Evolutionary conservation across 1,140 invertebrate species (phyloP).

Genomic region (Meloidogyne floridensis): DNA sequence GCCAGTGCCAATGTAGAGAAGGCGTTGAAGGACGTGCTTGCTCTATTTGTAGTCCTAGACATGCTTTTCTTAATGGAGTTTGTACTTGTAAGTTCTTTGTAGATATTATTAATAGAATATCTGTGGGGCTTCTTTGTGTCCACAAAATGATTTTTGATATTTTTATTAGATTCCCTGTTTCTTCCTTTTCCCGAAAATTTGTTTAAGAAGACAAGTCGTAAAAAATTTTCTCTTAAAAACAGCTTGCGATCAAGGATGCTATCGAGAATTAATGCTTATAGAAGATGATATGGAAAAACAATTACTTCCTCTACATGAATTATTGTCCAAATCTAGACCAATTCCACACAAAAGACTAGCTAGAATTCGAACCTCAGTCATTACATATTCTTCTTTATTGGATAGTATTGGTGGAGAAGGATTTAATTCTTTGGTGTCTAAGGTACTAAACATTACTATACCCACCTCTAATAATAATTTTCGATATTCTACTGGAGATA

Average conservation of each 20-base stretch:
- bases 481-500: no score
- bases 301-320: conserved; percentile 68
- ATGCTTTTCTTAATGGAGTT: conserved; percentile 76
- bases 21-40: conserved; percentile 82
- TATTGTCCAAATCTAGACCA: conserved; percentile 74
- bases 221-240: conserved; percentile 10
- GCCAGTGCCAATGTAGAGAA: conserved; percentile 77
- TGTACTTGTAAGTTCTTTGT: conserved; percentile 75
- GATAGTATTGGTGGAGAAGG: neutral
- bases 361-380: neutral
- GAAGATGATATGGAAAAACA: conserved; percentile 72
- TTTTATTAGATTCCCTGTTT: no score
- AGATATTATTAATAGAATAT: no score
- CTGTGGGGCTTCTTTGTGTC: no score
- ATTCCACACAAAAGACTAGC: conserved; percentile 75
- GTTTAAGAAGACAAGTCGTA: no score
- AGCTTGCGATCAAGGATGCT: conserved; percentile 85
- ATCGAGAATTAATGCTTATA: conserved; percentile 78
- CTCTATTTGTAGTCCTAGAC: conserved; percentile 76
- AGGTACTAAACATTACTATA: neutral
- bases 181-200: no score
- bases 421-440: neutral
- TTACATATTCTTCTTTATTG: neutral
- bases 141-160: no score
- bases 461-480: no score